Base-by-base conservation (phyloP, 2,888 invertebrate species). In the Punctoribates punctum region DNA sequence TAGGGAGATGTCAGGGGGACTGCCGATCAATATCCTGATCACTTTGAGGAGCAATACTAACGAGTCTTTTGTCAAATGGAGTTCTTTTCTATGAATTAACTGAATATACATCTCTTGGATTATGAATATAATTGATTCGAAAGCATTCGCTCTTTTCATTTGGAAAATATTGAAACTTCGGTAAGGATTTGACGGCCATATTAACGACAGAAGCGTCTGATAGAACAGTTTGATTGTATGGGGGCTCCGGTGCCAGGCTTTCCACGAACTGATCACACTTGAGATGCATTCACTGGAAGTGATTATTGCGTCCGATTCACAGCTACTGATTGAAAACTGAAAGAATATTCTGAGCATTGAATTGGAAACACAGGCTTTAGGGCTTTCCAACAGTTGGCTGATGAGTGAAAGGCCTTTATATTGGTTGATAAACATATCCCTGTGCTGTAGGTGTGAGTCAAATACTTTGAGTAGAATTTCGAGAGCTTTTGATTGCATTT, bases 391-490 rank as follows among this genome's bases (percentile, higher is more conserved):
- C 11, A 70, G 20, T 11, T 25, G 54, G 13, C 38, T 38, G 8
- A 77, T 70, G 17, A 77, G 42, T 8, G 34, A 27, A 15, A 70
- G 74, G 20, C 74, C 74, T 25, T 67, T 20, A 25, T 54, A 73
- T 11, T 77, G 72, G 20, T 46, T 48, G 15, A 51, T 51, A 29
- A 77, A 77, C n/a, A 27, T 20, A 48, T 72, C 48, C 25, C 65
- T 57, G 48, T 77, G 62, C 48, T 76, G 65, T 20, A 46, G 42
- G 29, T 77, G 76, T 42, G 72, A 54, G 6, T 77, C 70, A 46
- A 65, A 65, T 0, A 77, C 54, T 27, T 75, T 76, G 17, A 80
- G 57, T 46, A 80, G 51, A 29, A 79, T 73, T 51, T 77, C 77
- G 34, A 80, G 46, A 13, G 78, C 74, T 51, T 57, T 25, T 38